Evolutionary conservation across 2,113 vertebrate species (phyloP), one percentile per base, ranked within the genome.

Genomic region (Cheirogaleus medius): DNA sequence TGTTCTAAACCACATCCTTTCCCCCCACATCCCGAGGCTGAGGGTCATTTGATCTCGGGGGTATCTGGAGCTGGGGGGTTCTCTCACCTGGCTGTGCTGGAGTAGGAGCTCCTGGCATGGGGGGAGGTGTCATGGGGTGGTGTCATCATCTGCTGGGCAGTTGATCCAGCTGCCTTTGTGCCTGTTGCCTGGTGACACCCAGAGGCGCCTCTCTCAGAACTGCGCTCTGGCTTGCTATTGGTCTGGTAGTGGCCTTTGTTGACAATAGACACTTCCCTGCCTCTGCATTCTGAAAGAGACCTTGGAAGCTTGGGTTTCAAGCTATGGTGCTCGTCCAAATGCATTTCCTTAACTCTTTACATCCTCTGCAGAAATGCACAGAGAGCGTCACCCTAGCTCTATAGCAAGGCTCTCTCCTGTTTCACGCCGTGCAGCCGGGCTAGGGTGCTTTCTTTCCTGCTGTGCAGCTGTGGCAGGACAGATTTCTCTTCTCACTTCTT

Each of bases 261-360:
- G 95, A 97, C 78, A 97, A 52, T 49, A 96, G 95, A 96, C 84
- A 73, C 7, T 87, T 92, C 1, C 11, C 74, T 47, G 83, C 94
- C 93, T 27, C 2, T 88, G 56, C 10, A 37, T 64, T 83, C 14
- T 90, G 89, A 97, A 84, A 93, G 91, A 84, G 97, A 96, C 39
- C 56, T 77, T 13, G 37, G 73, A 21, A 88, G n/a, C 90, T 98
- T 86, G 74, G 68, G 27, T 97, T 98, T 96, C 96, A 96, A 77
- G 68, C 37, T 37, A 37, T 76, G 2, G 23, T 27, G 87, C 74
- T 85, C 90, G 34, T 90, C n/a, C 64, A 91, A 90, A 76, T 83
- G 23, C 52, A 66, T 37, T 66, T 94, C 49, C 64, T 98, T 97
- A 97, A 97, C 89, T 94, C 94, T 94, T 96, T 64, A 5, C 44